A percentile compares a stretch with the other conserved stretches of the same genome.
These are phyloP conservation scores for Oceanites oceanicus DNA, from an alignment of 2,113 vertebrate genomes.

Conservation along the genomic window DNA sequence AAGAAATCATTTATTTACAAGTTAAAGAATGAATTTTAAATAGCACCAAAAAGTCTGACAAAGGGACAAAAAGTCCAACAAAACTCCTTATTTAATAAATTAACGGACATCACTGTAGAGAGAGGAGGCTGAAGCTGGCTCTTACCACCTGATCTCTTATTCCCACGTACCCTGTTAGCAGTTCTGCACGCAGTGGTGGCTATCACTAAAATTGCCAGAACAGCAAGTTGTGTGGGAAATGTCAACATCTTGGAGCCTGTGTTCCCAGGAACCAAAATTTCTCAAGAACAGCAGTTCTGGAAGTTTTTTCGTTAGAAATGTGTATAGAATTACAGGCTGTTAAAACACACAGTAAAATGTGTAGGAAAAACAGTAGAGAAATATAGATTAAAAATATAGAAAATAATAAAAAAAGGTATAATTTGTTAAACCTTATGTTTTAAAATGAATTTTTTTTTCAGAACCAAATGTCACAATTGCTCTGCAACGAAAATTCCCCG, in stretches of 20 bases:
- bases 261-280: constrained; percentile 31
- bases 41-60: background rate
- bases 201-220: constrained; percentile 23
- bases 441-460: background rate
- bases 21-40: background rate
- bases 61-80: background rate
- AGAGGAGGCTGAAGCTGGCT: background rate
- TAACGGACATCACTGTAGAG: background rate
- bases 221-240: constrained; percentile 59
- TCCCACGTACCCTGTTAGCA: background rate
- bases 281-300: background rate
- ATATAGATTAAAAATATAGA: background rate
- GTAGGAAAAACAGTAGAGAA: background rate
- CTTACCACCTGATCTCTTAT: constrained; percentile 21
- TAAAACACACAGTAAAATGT: background rate
- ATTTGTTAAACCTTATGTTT: background rate
- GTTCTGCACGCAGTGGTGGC: background rate
- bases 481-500: background rate
- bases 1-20: background rate
- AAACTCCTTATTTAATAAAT: background rate
- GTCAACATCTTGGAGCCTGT: background rate
- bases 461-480: background rate
- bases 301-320: background rate
- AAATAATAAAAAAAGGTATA: background rate
- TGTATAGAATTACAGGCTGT: constrained; percentile 35